phyloP scores from a whole-genome alignment of 2,888 invertebrate species.

The Acrocera orbiculus region DNA sequence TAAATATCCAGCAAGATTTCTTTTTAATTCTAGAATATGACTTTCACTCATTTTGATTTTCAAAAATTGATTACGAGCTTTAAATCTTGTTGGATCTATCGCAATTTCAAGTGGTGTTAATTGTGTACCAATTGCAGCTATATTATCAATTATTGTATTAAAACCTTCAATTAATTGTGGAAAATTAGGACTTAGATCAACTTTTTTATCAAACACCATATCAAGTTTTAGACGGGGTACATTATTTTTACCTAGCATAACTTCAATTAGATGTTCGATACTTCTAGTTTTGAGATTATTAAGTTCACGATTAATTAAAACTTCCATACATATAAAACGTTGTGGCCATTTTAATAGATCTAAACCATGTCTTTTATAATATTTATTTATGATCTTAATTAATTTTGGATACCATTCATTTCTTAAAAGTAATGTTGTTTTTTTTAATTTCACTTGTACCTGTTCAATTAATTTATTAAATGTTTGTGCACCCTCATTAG shows the following conservation, averaged over 20 bases:
- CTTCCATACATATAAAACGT: conserved; percentile 30
- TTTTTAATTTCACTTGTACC: no score
- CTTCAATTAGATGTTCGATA: conserved; percentile 41
- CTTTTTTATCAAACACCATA: conserved; percentile 20
- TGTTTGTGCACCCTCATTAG: background rate
- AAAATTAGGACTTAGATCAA: conserved; percentile 41
- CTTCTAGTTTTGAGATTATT: conserved; percentile 49
- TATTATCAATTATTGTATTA: conserved; percentile 38
- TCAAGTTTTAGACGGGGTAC: conserved; percentile 46
- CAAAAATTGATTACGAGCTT: conserved; percentile 33
- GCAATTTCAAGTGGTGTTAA: conserved; percentile 38
- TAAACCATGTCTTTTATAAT: conserved; percentile 20
- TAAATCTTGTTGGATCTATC: conserved; percentile 31
- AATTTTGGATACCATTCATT: conserved; percentile 32
- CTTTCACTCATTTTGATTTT: conserved; percentile 41
- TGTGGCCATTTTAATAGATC: conserved; percentile 20
- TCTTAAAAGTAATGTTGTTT: conserved; percentile 22
- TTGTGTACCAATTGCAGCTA: conserved; percentile 35
- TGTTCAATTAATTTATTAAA: conserved; percentile 18
- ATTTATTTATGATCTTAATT: conserved; percentile 22
- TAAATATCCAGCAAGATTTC: conserved; percentile 35
- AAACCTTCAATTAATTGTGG: conserved; percentile 38
- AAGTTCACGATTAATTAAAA: conserved; percentile 41
- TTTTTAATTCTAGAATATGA: conserved; percentile 35
- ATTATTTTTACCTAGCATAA: conserved; percentile 34